A percentile compares a stretch with the other conserved stretches of the same genome.
Conservation (phyloP, 64 coral and sea anemone species). For the Acropora tenuis region DNA sequence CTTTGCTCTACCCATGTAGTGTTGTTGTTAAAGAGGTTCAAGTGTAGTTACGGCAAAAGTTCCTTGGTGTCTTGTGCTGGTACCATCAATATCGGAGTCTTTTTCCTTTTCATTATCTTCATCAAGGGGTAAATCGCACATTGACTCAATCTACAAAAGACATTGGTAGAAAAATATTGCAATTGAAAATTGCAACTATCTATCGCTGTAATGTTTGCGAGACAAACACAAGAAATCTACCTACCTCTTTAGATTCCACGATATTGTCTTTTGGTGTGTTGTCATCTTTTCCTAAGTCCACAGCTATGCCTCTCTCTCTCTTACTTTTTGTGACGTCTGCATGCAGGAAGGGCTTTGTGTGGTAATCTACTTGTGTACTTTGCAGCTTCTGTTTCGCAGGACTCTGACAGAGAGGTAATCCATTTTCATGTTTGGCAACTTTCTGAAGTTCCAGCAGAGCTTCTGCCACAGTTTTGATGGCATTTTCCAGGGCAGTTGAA, state of each 20-base stretch:
- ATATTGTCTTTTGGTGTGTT: background rate
- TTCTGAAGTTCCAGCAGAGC: background rate
- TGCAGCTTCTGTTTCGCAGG: background rate
- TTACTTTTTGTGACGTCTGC: slow-evolving; percentile 1
- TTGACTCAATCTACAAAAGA: too few relatives aligned
- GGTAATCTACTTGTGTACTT: background rate
- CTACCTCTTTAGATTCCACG: background rate
- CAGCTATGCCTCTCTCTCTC: background rate
- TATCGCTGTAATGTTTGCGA: too few relatives aligned
- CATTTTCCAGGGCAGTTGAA: slow-evolving; percentile 9
- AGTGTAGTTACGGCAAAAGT: too few relatives aligned
- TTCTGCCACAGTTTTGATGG: background rate
- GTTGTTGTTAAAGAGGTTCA: too few relatives aligned
- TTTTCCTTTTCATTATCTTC: too few relatives aligned
- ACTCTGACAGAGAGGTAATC: background rate
- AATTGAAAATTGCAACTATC: too few relatives aligned
- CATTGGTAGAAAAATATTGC: too few relatives aligned
- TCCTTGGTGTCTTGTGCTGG: too few relatives aligned
- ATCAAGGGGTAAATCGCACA: too few relatives aligned
- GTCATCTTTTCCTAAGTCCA: background rate
- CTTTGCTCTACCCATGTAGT: too few relatives aligned
- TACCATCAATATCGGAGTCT: too few relatives aligned
- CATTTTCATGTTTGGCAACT: background rate
- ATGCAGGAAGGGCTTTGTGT: slow-evolving; percentile 36
- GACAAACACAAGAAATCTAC: background rate